These are phyloP conservation scores for Chondrilla cf. caribensis DNA, from an alignment of 37 sponge, comb jelly and placozoan genomes.

Conservation along the genomic window DNA sequence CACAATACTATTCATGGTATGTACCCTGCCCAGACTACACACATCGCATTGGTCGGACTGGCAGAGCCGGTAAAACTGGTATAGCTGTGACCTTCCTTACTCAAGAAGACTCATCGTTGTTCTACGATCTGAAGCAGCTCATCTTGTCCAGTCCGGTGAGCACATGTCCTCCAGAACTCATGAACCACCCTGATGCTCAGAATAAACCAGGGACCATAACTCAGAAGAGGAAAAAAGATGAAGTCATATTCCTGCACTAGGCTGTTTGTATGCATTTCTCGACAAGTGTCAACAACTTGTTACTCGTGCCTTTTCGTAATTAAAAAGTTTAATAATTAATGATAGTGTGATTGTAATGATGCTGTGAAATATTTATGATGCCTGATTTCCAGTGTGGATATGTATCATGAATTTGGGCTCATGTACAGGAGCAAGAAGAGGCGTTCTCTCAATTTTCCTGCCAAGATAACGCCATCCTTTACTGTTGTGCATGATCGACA, in stretches of 20 bases:
- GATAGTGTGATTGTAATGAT: too few species aligned
- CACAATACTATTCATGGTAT: neutral
- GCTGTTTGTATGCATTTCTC: too few species aligned
- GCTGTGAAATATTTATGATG: too few species aligned
- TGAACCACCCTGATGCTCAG: slow-evolving; percentile 96
- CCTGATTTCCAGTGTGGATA: too few species aligned
- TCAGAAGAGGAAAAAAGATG: slow-evolving; percentile 85
- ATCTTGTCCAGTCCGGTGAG: slow-evolving; percentile 78
- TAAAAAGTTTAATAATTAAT: too few species aligned
- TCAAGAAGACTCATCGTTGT: slow-evolving; percentile 89
- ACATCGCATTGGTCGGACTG: slow-evolving; percentile 95
- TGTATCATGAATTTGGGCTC: too few species aligned
- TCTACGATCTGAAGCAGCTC: slow-evolving; percentile 93
- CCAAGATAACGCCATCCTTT: too few species aligned
- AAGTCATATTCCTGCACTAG: slow-evolving; percentile 70
- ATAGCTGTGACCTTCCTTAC: slow-evolving; percentile 92
- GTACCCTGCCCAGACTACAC: slow-evolving; percentile 70
- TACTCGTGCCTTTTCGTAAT: too few species aligned
- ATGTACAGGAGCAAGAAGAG: too few species aligned
- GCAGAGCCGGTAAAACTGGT: slow-evolving; percentile 95
- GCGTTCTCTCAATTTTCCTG: too few species aligned
- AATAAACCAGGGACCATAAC: slow-evolving; percentile 89
- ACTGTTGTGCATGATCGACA: too few species aligned
- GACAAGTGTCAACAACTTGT: too few species aligned
- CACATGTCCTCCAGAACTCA: slow-evolving; percentile 87